Base-by-base conservation (phyloP, 2,888 invertebrate genomes). In the Girardia tigrina region DNA sequence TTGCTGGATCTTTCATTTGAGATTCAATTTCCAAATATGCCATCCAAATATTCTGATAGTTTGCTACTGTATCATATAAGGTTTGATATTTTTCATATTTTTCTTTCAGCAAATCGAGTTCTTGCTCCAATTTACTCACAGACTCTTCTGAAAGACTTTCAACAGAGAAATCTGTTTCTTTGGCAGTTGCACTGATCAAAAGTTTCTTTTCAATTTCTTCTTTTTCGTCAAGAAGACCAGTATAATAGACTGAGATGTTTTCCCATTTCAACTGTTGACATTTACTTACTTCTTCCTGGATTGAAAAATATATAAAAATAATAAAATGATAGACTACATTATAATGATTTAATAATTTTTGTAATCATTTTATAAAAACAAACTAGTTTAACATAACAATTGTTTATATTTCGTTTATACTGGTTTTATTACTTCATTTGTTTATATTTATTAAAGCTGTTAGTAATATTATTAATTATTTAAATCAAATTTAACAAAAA, bases 1-100 rank as follows among this genome's bases (percentile, higher is more conserved):
- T 77, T 4, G 77, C 77, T n/a, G 77, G 77, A 71, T 77, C 77
- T 26, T 78, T 78, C 77, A 77, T 77, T 23, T 28, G 20, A 28
- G 20, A 20, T 26, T 77, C 77, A 12, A 77, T 72, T n/a, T 77
- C 77, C n/a, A 78, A 27, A 71, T 78, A 77, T 28, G 71, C 26
- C 20, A 26, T 28, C 77, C 77, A 77, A 12, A 77, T 28, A 20
- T 36, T n/a, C 28, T 77, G 77, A 72, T 77, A 77, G 2, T 28
- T 29, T 2, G 29, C 72, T 1, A 77, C 42, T 14, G 77, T 26
- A 28, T 77, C 77, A 28, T 77, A 77, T 20, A 77, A 26, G 1
- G 20, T 42, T 23, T 36, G 20, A 72, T 77, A 27, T 4, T 42
- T 26, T 16, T 77, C 27, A 28, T 77, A 77, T 6, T 72, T 26